Conservation (phyloP, 1,140 invertebrate genomes). For the Calephelis nemesis region DNA sequence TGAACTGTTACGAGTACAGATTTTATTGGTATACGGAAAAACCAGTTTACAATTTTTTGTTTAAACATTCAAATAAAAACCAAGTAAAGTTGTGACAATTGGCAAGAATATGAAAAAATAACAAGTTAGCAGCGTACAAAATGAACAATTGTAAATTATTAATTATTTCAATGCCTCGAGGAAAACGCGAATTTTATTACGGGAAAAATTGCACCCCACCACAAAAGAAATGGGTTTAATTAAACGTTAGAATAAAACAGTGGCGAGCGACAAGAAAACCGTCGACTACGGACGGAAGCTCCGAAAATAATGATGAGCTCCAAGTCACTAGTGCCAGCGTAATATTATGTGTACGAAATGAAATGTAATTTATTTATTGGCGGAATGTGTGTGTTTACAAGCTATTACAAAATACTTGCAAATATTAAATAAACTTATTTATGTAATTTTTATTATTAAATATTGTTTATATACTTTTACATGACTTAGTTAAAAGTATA, state of each 20-base stretch:
- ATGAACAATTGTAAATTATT: constrained; percentile 22
- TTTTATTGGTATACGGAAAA: too few relatives aligned
- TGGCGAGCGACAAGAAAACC: constrained; percentile 41
- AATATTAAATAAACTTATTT: too few relatives aligned
- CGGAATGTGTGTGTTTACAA: too few relatives aligned
- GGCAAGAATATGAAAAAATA: constrained; percentile 1
- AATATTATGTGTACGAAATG: neutral
- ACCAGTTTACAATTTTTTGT: neutral
- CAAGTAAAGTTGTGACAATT: neutral
- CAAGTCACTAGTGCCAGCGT: constrained; percentile 29
- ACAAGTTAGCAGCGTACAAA: constrained; percentile 3
- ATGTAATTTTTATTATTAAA: too few relatives aligned
- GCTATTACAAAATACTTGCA: too few relatives aligned
- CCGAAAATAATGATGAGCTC: constrained; percentile 34
- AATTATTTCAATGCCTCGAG: constrained; percentile 20
- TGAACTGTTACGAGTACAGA: too few relatives aligned
- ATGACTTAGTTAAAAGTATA: too few relatives aligned
- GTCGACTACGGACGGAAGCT: constrained; percentile 28
- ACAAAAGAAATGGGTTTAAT: constrained; percentile 56
- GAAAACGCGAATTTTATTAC: constrained; percentile 34
- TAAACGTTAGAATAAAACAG: constrained; percentile 51
- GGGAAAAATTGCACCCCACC: constrained; percentile 44
- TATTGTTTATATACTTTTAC: too few relatives aligned
- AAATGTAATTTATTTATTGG: too few relatives aligned
- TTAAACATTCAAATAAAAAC: neutral